Percentiles rank a stretch among this genome's conserved stretches.
These are phyloP conservation scores for Allolobophora icterica DNA, from an alignment of 2,888 invertebrate genomes.

Conservation along the genomic window DNA sequence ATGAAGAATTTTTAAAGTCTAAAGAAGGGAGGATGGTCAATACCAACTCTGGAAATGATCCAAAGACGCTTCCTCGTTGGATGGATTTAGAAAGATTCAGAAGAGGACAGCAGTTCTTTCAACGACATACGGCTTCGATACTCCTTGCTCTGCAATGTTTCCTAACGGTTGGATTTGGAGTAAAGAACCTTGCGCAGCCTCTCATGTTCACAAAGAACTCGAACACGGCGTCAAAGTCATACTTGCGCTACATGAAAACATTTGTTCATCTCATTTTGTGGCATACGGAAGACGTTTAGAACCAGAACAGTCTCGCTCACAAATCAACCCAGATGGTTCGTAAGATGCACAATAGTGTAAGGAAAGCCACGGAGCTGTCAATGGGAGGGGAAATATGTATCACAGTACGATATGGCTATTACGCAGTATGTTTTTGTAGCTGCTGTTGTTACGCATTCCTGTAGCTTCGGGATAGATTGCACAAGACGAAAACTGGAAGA, in stretches of 20 bases:
- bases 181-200: slow-evolving; percentile 77
- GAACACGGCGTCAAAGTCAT: slow-evolving; percentile 73
- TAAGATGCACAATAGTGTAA: slow-evolving; percentile 69
- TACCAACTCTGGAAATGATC: no score
- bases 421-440: slow-evolving; percentile 89
- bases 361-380: slow-evolving; percentile 63
- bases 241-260: slow-evolving; percentile 80
- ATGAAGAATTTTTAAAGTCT: no score
- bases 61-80: no score
- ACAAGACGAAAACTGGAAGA: slow-evolving; percentile 75
- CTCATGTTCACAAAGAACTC: slow-evolving; percentile 78
- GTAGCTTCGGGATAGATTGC: slow-evolving; percentile 74
- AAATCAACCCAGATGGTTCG: slow-evolving; percentile 67
- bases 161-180: slow-evolving; percentile 76
- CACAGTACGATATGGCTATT: slow-evolving; percentile 83
- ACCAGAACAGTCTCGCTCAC: slow-evolving; percentile 60
- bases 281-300: slow-evolving; percentile 77
- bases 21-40: no score
- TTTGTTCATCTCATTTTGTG: slow-evolving; percentile 78
- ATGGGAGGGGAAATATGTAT: slow-evolving; percentile 70
- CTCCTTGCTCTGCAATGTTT: slow-evolving; percentile 82
- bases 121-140: no score
- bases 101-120: no score
- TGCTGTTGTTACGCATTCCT: slow-evolving; percentile 72
- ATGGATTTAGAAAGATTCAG: no score